Conservation (phyloP, 1,140 invertebrate genomes). For the Drosophila equinoxialis region DNA sequence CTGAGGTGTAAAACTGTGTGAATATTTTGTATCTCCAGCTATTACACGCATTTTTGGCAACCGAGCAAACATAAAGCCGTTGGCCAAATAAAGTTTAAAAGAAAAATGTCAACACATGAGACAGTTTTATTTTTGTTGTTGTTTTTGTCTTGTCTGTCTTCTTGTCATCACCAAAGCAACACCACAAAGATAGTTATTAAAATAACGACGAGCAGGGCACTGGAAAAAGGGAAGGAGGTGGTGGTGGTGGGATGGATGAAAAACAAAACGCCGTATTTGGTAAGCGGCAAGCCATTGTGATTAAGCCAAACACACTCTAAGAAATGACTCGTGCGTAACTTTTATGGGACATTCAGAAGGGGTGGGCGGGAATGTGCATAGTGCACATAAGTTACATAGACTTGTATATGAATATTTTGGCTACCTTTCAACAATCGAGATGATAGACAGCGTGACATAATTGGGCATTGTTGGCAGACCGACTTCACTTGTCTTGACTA, state of each 20-base stretch:
- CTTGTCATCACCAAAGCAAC: background rate
- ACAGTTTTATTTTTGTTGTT: constrained; percentile 37
- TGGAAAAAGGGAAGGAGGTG: constrained; percentile 15
- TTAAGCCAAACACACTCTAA: constrained; percentile 34
- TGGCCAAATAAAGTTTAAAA: constrained; percentile 70
- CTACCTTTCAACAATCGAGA: constrained; percentile 26
- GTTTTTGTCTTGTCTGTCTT: background rate
- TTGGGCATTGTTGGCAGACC: constrained; percentile 53
- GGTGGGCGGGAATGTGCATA: background rate
- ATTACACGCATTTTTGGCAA: constrained; percentile 77
- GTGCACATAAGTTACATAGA: constrained; percentile 8
- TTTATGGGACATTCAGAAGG: background rate
- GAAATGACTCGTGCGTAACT: constrained; percentile 54
- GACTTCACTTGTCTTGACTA: constrained; percentile 24
- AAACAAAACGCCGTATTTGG: constrained; percentile 73
- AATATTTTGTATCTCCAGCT: constrained; percentile 66
- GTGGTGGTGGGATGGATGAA: constrained; percentile 29
- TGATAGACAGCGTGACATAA: constrained; percentile 59
- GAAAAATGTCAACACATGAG: constrained; percentile 74
- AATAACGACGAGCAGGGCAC: constrained; percentile 50
- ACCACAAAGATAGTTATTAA: constrained; percentile 57
- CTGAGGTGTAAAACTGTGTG: constrained; percentile 67
- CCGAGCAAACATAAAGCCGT: constrained; percentile 42
- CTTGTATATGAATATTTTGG: constrained; percentile 21
- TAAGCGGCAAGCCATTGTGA: constrained; percentile 66